Evolutionary conservation across 2,888 invertebrate species (phyloP), one percentile per base, ranked within the genome.

Genomic region (Cremastinae sp.): DNA sequence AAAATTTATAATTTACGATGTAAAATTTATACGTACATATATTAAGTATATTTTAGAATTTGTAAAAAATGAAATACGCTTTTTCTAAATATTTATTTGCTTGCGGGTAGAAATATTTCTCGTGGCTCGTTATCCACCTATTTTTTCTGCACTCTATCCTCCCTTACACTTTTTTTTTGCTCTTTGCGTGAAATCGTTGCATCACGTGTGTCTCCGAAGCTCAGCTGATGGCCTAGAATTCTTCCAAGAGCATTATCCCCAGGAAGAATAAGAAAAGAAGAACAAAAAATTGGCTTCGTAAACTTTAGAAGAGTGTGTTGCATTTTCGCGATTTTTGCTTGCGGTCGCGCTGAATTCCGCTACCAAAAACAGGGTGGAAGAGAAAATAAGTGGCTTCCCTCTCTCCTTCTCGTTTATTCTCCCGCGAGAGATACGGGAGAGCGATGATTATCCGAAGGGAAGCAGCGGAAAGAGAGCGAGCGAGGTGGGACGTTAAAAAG

Each of bases 381-480:
- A 49, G 61, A 68, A 75, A 75, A 75, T 74, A 51, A 70, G 70
- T 61, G 65, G 51, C 43, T 22, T 43, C 36, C 28, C 41, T 20
- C 41, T 28, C 53, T 18, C 34, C 9, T 34, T 5, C 49, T 49
- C 49, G 9, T 2, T 45, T 14, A 28, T 45, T 45, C 34, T 28
- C 43, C 12, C n/a, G 34, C 22, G 16, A 34, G 36, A 41, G 65
- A 75, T 75, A 72, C 71, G 71, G 56, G 56, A 75, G 75, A 75
- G 66, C 71, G 71, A 71, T 71, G 71, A 75, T 75, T 75, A 75
- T 61, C 74, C 76, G 78, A 62, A 73, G 76, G 71, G 71, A 28
- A 41, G 4, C 14, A n/a, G n/a, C n/a, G 28, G 28, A 28, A 5
- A 16, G 45, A 45, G 45, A 28, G 28, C 14, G 18, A 28, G 41